Evolutionary conservation across 2,113 vertebrate genomes (phyloP).

Genomic region (Gallinago media): DNA sequence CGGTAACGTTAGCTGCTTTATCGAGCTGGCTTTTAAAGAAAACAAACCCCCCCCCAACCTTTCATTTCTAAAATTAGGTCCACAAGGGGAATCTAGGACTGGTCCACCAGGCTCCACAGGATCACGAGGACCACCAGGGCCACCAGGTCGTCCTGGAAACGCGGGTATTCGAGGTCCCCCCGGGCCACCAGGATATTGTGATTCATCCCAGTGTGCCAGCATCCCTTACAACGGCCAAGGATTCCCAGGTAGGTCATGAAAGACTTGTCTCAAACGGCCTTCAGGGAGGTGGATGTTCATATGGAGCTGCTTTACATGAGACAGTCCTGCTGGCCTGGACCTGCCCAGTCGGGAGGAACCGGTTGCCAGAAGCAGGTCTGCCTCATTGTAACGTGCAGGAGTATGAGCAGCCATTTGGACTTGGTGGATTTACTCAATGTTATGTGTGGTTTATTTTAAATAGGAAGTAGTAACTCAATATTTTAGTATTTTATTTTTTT

Average conservation of each 20-base stretch:
- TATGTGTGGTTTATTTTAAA: neutral
- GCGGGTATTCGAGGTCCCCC: conserved; percentile 89
- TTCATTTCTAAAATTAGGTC: conserved; percentile 79
- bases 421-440: neutral
- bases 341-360: neutral
- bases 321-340: neutral
- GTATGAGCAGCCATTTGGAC: neutral
- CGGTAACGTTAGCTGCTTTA: conserved; percentile 1
- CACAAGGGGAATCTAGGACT: conserved; percentile 89
- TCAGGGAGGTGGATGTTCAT: neutral
- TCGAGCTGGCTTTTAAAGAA: neutral
- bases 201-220: conserved; percentile 96
- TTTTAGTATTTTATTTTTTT: neutral
- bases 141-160: conserved; percentile 90
- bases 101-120: conserved; percentile 89
- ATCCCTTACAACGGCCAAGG: conserved; percentile 98
- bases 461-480: neutral
- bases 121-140: conserved; percentile 87
- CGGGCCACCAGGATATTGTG: conserved; percentile 94
- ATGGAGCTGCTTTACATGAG: neutral
- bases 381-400: neutral
- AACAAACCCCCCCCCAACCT: neutral
- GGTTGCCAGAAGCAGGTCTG: neutral
- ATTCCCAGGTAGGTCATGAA: conserved; percentile 88
- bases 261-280: neutral